Conservation (phyloP, 2,888 invertebrate species). For the Galeopsomyia nigrocyanea region DNA sequence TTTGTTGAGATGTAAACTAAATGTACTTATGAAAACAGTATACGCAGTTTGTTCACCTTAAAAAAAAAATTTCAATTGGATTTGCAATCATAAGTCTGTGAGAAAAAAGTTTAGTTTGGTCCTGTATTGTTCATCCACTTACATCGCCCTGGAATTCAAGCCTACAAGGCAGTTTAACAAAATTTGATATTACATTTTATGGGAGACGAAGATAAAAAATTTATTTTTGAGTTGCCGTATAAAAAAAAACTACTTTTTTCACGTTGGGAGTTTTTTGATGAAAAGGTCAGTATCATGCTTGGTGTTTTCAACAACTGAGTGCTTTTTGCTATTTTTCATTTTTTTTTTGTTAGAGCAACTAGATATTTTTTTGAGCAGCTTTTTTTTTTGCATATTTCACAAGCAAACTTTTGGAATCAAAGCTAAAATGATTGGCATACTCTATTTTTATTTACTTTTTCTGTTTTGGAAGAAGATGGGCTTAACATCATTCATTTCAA, state of each 20-base stretch:
- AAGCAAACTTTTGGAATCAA: background rate
- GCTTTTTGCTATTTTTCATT: constrained; percentile 38
- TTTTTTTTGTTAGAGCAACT: constrained; percentile 10
- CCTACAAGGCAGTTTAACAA: constrained; percentile 18
- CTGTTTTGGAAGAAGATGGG: too few relatives aligned
- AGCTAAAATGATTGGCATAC: too few relatives aligned
- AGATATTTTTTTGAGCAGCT: constrained; percentile 15
- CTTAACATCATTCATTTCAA: too few relatives aligned
- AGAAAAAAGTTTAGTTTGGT: constrained; percentile 24
- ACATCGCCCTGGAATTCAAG: constrained; percentile 20
- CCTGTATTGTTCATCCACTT: constrained; percentile 16
- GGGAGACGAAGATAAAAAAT: constrained; percentile 20
- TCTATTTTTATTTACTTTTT: too few relatives aligned
- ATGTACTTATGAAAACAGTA: background rate
- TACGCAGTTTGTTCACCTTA: too few relatives aligned
- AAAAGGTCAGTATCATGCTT: constrained; percentile 46
- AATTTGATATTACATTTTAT: constrained; percentile 29
- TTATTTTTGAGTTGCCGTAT: background rate
- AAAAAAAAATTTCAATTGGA: too few relatives aligned
- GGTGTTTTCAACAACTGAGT: constrained; percentile 34
- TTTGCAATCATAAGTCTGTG: too few relatives aligned
- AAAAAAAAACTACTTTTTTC: constrained; percentile 28
- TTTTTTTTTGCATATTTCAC: constrained; percentile 27
- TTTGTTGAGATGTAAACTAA: background rate
- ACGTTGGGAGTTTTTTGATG: constrained; percentile 28